A percentile compares a stretch with the other conserved stretches of the same genome.
Conservation (phyloP, 2,797 vertebrate genomes). For the Potorous gilbertii region DNA sequence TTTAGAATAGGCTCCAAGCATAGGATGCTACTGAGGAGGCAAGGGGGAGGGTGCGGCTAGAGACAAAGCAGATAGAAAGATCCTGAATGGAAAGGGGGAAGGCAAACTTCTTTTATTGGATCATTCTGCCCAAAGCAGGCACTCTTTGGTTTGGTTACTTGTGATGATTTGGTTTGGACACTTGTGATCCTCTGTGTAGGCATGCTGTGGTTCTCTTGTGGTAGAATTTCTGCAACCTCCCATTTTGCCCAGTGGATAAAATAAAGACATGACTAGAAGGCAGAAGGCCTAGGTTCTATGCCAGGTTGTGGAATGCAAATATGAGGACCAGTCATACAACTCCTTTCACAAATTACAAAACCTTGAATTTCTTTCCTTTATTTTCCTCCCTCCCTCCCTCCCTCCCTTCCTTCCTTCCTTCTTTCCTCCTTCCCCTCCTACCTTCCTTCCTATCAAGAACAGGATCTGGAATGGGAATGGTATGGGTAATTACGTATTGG, state of each 20-base stretch:
- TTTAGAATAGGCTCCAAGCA: background rate
- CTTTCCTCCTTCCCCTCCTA: too few species aligned
- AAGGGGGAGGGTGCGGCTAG: background rate
- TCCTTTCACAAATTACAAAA: background rate
- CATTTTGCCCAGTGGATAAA: background rate
- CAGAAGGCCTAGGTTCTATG: background rate
- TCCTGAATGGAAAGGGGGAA: background rate
- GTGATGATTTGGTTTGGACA: background rate
- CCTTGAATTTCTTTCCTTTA: background rate
- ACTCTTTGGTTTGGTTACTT: background rate
- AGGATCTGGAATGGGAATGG: background rate
- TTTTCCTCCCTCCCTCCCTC: background rate
- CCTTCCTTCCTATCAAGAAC: background rate
- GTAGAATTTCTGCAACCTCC: background rate
- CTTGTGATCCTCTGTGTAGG: background rate
- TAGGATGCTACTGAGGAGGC: background rate
- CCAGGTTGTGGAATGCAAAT: background rate
- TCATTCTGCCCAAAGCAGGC: background rate
- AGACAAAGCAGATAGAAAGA: background rate
- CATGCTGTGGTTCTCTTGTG: background rate
- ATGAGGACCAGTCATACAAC: background rate
- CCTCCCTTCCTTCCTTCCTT: accelerated
- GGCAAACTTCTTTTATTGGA: background rate
- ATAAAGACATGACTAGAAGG: background rate
- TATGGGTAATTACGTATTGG: background rate